Percentiles rank a stretch among this genome's conserved stretches.
Evolutionary conservation across 2,888 invertebrate species (phyloP).

Genomic region (Athrips mouffetella): DNA sequence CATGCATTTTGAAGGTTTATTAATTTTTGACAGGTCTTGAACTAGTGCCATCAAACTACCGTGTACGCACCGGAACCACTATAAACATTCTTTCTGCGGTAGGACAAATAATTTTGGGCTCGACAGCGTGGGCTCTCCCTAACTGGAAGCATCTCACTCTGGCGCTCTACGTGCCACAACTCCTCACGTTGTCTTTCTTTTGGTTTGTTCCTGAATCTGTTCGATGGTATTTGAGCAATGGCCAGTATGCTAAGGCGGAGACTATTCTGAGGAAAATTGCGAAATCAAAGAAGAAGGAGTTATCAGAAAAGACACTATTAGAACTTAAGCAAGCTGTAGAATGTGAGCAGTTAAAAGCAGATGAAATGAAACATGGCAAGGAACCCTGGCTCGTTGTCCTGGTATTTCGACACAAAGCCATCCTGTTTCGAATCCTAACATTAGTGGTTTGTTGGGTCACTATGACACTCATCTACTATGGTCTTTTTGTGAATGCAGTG

Average conservation of each 20-base stretch:
- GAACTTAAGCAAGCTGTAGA: conserved; percentile 33
- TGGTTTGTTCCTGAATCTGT: conserved; percentile 84
- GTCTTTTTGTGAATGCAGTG: conserved; percentile 86
- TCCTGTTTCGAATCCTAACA: conserved; percentile 61
- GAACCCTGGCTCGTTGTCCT: conserved; percentile 33
- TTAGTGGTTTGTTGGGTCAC: conserved; percentile 88
- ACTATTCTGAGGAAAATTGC: conserved; percentile 61
- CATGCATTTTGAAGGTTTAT: not conserved
- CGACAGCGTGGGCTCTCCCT: conserved; percentile 81
- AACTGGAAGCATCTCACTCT: conserved; percentile 83
- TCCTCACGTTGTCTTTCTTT: conserved; percentile 80
- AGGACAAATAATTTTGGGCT: conserved; percentile 78
- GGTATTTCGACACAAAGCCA: conserved; percentile 56
- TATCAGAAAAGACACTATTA: conserved; percentile 49
- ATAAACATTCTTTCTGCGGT: conserved; percentile 68
- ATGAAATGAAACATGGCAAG: conserved; percentile 14
- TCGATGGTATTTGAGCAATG: conserved; percentile 86
- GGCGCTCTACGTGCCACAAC: conserved; percentile 82
- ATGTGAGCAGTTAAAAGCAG: not conserved
- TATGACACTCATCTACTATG: conserved; percentile 87
- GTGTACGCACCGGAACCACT: conserved; percentile 83
- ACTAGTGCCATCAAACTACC: conserved; percentile 82
- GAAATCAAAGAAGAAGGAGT: conserved; percentile 69
- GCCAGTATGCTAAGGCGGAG: conserved; percentile 80
- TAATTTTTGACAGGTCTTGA: conserved; percentile 79